Percentiles rank a stretch among this genome's conserved stretches.
These are phyloP conservation scores for Arge pagana DNA, from an alignment of 2,888 invertebrate genomes.

Conservation along the genomic window DNA sequence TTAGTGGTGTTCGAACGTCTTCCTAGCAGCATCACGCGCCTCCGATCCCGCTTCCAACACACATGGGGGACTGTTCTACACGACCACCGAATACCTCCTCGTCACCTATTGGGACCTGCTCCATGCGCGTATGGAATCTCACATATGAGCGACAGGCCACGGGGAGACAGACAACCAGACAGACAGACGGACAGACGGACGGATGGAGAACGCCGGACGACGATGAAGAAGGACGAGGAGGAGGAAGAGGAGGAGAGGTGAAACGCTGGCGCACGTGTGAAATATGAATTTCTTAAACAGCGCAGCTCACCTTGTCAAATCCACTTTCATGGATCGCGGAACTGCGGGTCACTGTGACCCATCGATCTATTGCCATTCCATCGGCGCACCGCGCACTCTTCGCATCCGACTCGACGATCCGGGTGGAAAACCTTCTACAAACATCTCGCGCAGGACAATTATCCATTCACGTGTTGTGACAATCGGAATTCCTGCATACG, in stretches of 20 bases:
- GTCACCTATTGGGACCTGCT: slow-evolving; percentile 38
- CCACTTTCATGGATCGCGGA: background rate
- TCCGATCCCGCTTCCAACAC: slow-evolving; percentile 8
- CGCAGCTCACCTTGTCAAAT: no score
- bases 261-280: background rate
- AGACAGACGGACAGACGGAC: no score
- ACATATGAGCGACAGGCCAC: slow-evolving; percentile 43
- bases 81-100: slow-evolving; percentile 37
- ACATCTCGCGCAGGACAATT: no score
- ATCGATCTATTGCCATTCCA: no score
- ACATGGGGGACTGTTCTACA: slow-evolving; percentile 13
- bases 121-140: slow-evolving; percentile 39
- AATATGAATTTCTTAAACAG: background rate
- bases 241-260: background rate
- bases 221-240: background rate
- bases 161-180: slow-evolving; percentile 18
- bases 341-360: background rate
- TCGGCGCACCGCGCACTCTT: no score
- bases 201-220: no score
- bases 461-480: slow-evolving; percentile 13
- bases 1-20: no score
- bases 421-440: no score
- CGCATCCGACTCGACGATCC: no score
- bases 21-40: no score
- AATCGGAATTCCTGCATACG: slow-evolving; percentile 21